Conservation (phyloP, 2,888 invertebrate species). For the Lacanobia oleracea region DNA sequence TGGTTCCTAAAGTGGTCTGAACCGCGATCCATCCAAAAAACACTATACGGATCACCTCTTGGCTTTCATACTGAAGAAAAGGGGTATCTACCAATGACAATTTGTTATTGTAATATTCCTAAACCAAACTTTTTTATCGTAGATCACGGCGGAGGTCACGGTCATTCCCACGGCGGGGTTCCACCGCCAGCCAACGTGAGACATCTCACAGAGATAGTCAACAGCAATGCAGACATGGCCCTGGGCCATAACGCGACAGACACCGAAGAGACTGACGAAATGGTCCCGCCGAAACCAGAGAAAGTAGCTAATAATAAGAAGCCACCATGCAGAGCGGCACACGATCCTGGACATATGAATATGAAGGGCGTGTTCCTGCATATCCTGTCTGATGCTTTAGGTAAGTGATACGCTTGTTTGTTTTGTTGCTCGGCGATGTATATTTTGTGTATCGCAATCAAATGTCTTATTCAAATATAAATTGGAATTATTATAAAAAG, state of each 20-base stretch:
- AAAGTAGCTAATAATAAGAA: constrained; percentile 80
- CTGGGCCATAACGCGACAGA: constrained; percentile 86
- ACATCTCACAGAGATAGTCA: constrained; percentile 86
- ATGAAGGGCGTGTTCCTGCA: constrained; percentile 99
- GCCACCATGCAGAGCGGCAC: constrained; percentile 76
- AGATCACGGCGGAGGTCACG: constrained; percentile 94
- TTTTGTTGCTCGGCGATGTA: not conserved
- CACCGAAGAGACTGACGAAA: constrained; percentile 86
- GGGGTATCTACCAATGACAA: not conserved
- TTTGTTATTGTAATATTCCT: not conserved
- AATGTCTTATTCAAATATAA: not conserved
- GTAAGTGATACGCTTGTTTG: constrained; percentile 83
- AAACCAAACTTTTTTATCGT: constrained; percentile 47
- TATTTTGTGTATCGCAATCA: not conserved
- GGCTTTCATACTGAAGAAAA: not conserved
- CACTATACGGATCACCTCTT: too few species aligned
- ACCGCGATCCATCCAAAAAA: too few species aligned
- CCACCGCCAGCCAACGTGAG: constrained; percentile 87
- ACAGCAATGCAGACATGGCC: constrained; percentile 88
- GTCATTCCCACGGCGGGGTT: constrained; percentile 92
- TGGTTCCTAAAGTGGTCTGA: too few species aligned
- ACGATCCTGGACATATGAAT: constrained; percentile 96
- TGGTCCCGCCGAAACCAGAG: constrained; percentile 82
- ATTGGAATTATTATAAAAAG: too few species aligned
- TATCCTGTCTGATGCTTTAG: constrained; percentile 98